Conservation (phyloP, 1,140 invertebrate genomes). For the Hestina assimilis region DNA sequence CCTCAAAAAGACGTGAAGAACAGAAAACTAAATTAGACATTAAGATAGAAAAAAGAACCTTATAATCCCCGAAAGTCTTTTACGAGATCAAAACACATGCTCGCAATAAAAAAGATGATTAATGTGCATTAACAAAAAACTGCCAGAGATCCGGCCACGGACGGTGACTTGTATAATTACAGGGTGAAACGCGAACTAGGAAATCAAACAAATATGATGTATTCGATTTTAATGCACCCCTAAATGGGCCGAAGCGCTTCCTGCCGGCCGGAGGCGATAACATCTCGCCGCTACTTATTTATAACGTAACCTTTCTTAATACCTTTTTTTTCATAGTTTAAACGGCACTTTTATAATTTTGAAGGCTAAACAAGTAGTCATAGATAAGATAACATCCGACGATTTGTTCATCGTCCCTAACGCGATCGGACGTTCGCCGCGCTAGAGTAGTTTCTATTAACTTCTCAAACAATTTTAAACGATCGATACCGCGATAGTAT, state of each 20-base stretch:
- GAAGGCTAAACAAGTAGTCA: conserved; percentile 64
- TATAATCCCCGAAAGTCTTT: conserved; percentile 65
- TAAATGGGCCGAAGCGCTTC: conserved; percentile 75
- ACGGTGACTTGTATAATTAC: conserved; percentile 76
- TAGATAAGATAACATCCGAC: conserved; percentile 62
- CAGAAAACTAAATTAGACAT: conserved; percentile 64
- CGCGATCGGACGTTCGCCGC: conserved; percentile 36
- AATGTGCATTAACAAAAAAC: conserved; percentile 68
- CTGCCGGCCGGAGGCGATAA: conserved; percentile 65
- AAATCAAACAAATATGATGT: conserved; percentile 79
- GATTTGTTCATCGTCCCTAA: conserved; percentile 50
- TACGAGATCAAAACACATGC: conserved; percentile 66
- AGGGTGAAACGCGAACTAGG: conserved; percentile 75
- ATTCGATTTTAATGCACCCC: conserved; percentile 78
- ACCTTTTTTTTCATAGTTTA: conserved; percentile 59
- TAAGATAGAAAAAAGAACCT: conserved; percentile 60
- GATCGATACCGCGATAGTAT: conserved; percentile 24
- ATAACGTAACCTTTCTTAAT: conserved; percentile 57
- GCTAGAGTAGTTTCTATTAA: conserved; percentile 35
- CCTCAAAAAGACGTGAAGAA: conserved; percentile 42
- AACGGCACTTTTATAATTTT: conserved; percentile 68
- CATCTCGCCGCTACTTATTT: conserved; percentile 68
- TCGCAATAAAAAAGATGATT: conserved; percentile 62
- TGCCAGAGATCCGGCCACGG: conserved; percentile 60
- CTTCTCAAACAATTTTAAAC: conserved; percentile 28